These are phyloP conservation scores for Cotesia vestalis DNA, from an alignment of 1,140 invertebrate genomes.

Conservation along the genomic window DNA sequence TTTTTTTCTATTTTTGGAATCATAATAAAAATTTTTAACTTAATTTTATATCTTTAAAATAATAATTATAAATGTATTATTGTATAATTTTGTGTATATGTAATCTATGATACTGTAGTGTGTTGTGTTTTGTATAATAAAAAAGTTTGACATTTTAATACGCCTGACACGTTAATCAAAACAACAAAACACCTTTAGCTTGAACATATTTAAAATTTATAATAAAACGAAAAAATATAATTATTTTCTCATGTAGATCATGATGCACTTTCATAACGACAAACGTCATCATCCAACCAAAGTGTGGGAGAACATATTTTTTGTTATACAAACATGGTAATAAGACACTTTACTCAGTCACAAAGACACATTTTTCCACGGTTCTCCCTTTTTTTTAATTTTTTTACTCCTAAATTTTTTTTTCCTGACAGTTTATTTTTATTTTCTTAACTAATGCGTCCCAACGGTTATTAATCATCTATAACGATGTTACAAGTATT, in stretches of 20 bases:
- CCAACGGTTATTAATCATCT: conserved; percentile 45
- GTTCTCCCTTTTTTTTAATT: conserved; percentile 16
- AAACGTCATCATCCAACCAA: conserved; percentile 12
- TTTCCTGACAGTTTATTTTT: not conserved
- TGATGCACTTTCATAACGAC: not conserved
- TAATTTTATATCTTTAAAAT: not conserved
- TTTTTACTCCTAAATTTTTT: conserved; percentile 29
- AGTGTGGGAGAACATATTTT: conserved; percentile 33
- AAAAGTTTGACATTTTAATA: conserved; percentile 26
- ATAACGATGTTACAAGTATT: conserved; percentile 41
- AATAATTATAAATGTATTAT: conserved; percentile 8
- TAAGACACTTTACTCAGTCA: not conserved
- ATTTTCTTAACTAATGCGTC: conserved; percentile 8
- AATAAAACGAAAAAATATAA: conserved; percentile 12
- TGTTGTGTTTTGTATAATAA: conserved; percentile 58
- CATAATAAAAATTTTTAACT: conserved; percentile 3
- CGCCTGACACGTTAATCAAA: not conserved
- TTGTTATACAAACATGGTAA: conserved; percentile 1
- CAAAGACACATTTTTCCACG: conserved; percentile 28
- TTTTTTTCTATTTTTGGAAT: conserved; percentile 6
- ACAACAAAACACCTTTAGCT: not conserved
- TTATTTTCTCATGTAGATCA: not conserved
- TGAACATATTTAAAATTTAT: conserved; percentile 1
- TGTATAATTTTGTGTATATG: conserved; percentile 33
- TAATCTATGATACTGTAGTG: conserved; percentile 45